Evolutionary conservation across 2,797 vertebrate genomes (phyloP).

Genomic region (Setipinna tenuifilis): DNA sequence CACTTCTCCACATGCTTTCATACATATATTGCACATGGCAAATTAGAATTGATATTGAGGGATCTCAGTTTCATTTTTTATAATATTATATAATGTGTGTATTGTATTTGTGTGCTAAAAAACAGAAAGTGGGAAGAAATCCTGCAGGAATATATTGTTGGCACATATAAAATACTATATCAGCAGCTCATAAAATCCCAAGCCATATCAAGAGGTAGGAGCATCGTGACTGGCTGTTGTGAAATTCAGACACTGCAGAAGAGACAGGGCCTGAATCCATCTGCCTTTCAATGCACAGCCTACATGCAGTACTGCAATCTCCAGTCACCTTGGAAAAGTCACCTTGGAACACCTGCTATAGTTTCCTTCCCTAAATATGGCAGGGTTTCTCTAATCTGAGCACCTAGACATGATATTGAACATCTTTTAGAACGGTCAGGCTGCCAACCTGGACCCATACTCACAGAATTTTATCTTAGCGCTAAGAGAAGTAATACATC

Average conservation of each 20-base stretch:
- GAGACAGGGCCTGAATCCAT: slow-evolving; percentile 18
- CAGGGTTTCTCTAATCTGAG: neutral
- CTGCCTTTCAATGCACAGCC: slow-evolving; percentile 21
- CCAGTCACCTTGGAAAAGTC: neutral
- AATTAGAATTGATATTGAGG: slow-evolving; percentile 8
- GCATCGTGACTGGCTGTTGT: neutral
- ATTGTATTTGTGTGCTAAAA: neutral
- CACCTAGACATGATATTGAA: neutral
- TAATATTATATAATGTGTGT: neutral
- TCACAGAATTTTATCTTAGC: no score
- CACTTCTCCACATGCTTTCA: neutral
- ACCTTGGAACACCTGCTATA: neutral
- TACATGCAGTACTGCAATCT: slow-evolving; percentile 23
- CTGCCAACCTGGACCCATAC: neutral
- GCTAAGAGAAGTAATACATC: no score
- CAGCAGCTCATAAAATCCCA: slow-evolving; percentile 40
- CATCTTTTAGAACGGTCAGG: neutral
- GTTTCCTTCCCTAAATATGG: neutral
- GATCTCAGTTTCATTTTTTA: neutral
- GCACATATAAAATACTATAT: slow-evolving; percentile 49
- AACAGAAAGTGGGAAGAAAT: neutral
- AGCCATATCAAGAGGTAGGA: slow-evolving; percentile 47
- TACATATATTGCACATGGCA: neutral
- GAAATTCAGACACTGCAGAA: slow-evolving; percentile 48
- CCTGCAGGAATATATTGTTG: slow-evolving; percentile 32